Conservation (phyloP, 1,140 invertebrate species). For the Tetragonula clypearis region DNA sequence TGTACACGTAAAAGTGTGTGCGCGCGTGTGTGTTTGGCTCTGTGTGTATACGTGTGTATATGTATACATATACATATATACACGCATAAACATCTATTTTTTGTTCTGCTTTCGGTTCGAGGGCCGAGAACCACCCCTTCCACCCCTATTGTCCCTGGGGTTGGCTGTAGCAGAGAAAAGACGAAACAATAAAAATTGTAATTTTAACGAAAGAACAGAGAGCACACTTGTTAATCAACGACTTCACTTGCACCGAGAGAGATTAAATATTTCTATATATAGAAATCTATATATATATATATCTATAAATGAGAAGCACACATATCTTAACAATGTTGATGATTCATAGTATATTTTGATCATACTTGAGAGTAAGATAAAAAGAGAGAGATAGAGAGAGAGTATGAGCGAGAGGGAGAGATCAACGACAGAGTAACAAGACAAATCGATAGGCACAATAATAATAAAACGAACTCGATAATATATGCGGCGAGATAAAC, state of each 20-base stretch:
- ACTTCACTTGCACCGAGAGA: slow-evolving; percentile 56
- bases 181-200: background rate
- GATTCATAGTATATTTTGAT: slow-evolving; percentile 75
- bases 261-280: slow-evolving; percentile 33
- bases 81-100: slow-evolving; percentile 51
- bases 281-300: slow-evolving; percentile 49
- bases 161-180: background rate
- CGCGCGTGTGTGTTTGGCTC: too few relatives aligned
- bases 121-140: too few relatives aligned
- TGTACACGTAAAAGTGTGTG: background rate
- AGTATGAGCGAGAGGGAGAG: background rate
- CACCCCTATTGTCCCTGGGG: background rate
- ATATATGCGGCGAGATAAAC: slow-evolving; percentile 29
- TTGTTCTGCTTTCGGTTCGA: slow-evolving; percentile 37
- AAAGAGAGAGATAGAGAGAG: background rate
- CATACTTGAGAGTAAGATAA: slow-evolving; percentile 42
- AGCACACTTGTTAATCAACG: slow-evolving; percentile 64
- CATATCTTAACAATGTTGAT: slow-evolving; percentile 70
- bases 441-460: slow-evolving; percentile 57
- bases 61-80: slow-evolving; percentile 21
- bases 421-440: slow-evolving; percentile 10
- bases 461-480: slow-evolving; percentile 50
- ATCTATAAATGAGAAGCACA: slow-evolving; percentile 56
- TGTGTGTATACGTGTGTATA: slow-evolving; percentile 1
- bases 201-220: background rate